Base-by-base conservation (phyloP, 1,140 invertebrate genomes). In the Drosophila grimshawi region DNA sequence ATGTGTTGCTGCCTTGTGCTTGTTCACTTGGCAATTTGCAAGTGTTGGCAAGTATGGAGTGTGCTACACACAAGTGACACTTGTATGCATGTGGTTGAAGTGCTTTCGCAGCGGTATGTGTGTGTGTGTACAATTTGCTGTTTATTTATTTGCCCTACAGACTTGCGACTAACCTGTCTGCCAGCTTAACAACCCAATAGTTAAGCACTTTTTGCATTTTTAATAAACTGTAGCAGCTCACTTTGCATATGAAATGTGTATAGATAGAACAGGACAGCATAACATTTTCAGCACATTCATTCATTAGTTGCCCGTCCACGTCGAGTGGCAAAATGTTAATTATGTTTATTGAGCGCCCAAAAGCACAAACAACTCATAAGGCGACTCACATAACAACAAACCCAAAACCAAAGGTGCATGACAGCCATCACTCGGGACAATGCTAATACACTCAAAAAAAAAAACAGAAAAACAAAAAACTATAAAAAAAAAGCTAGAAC, bases 31-130 rank as follows among this genome's bases (percentile, higher is more conserved):
- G 82, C 78, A 89, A 89, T 88, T 83, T 81, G 73, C 80, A 89
- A 89, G 85, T 89, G 85, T 80, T 81, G 83, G 61, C 80, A 73
- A 73, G 64, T 60, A 52, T 75, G 75, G 81, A 86, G 81, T 88
- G 82, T 75, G 68, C 85, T 89, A 78, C 77, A 89, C 86, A 89
- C 86, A 82, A 89, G 85, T 89, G 85, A 81, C 85, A 89, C 86
- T 89, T 89, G 72, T 78, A 75, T 80, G 78, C 80, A 78, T 78
- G 71, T 78, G 64, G 35, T 45, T 69, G 53, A 78, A 70, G 75
- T 70, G 65, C 76, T 70, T 48, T 53, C 73, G 37, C 49, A n/a
- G 10, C 39, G 64, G 30, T 60, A 7, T 64, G 37, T 64, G 32
- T 37, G 46, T 57, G 39, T 48, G 5, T 66, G 46, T 83, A 52